phyloP scores from a whole-genome alignment of 2,888 invertebrate genomes.

The Neoitamus cyanurus region DNA sequence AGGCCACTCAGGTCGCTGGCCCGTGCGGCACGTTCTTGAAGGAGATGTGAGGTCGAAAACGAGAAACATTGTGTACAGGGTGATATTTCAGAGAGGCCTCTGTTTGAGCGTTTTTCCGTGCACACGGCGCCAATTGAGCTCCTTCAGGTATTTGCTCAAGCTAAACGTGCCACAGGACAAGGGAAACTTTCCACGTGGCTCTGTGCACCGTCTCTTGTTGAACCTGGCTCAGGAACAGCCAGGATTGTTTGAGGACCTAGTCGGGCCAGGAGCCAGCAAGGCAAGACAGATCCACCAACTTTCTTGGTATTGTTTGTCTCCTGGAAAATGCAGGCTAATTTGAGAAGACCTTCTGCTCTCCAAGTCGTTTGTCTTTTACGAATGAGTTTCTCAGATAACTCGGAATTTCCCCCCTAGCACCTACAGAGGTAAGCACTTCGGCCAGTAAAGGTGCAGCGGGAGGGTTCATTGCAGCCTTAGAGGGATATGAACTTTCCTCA shows the following conservation, averaged over 20 bases:
- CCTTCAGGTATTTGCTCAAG: not conserved
- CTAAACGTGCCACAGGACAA: not conserved
- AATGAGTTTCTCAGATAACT: not conserved
- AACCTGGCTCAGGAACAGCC: not conserved
- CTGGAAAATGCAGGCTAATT: constrained; percentile 7
- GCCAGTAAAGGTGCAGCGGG: not conserved
- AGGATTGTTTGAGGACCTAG: not conserved
- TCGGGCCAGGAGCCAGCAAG: not conserved
- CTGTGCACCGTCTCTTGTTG: not conserved
- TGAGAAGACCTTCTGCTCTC: not conserved
- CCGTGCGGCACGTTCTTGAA: not conserved
- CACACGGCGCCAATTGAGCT: not conserved
- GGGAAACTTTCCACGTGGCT: not conserved
- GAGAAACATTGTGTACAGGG: constrained; percentile 3
- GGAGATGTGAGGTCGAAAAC: not conserved
- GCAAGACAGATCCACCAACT: not conserved
- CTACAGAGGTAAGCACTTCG: not conserved
- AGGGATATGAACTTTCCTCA: not conserved
- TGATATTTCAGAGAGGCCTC: not conserved
- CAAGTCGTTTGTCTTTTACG: not conserved
- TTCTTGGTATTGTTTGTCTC: not conserved
- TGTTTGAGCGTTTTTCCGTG: not conserved
- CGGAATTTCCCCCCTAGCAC: not conserved
- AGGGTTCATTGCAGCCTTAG: not conserved
- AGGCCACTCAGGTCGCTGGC: not conserved